Evolutionary conservation across 2,113 vertebrate genomes (phyloP).

Genomic region (Procapra przewalskii): DNA sequence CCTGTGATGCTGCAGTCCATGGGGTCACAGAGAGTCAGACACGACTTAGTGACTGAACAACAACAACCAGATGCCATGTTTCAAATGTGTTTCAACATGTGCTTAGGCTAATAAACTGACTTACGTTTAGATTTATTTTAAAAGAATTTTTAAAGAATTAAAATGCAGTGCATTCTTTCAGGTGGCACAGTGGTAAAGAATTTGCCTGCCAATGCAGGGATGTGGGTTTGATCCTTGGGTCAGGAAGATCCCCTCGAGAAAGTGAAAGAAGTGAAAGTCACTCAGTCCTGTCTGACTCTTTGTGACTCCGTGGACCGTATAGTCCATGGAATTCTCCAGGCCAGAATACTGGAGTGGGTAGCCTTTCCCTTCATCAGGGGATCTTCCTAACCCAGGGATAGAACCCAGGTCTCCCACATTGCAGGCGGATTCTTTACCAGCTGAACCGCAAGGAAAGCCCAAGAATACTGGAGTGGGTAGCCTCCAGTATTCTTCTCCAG

Average conservation of each 20-base stretch:
- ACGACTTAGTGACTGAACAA: neutral
- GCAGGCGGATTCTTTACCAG: neutral
- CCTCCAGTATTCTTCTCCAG: neutral
- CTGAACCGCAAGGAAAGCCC: neutral
- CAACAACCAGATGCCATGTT: neutral
- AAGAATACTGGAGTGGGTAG: neutral
- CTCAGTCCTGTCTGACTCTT: neutral
- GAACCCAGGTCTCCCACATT: neutral
- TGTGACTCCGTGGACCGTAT: neutral
- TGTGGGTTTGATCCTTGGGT: neutral
- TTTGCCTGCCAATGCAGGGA: neutral
- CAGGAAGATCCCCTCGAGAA: neutral
- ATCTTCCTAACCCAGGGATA: neutral
- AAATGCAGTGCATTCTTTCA: neutral
- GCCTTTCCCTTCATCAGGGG: neutral
- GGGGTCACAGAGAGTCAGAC: neutral
- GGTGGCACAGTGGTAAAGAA: neutral
- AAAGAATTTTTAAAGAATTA: neutral
- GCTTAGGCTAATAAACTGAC: neutral
- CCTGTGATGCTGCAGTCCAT: neutral
- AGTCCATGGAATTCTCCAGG: neutral
- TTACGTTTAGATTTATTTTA: neutral
- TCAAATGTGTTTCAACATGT: neutral
- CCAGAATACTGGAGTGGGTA: neutral
- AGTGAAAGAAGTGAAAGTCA: neutral